phyloP scores from a whole-genome alignment of 1,140 invertebrate genomes.

The Potamilus streckersoni region DNA sequence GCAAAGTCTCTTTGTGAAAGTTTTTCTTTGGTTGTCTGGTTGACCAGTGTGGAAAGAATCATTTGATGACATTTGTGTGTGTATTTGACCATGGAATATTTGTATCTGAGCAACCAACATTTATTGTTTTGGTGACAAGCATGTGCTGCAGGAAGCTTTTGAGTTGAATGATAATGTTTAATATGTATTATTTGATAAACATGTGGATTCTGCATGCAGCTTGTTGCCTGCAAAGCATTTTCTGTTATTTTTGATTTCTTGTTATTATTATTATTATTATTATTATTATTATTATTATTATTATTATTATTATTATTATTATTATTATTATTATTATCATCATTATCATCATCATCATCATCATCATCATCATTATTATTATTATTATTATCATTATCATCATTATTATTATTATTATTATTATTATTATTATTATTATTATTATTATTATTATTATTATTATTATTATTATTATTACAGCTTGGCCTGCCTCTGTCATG shows the following conservation, averaged over 20 bases:
- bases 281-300: neutral
- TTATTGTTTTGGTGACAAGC: too few species aligned
- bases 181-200: neutral
- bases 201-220: too few species aligned
- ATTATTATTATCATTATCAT: constrained; percentile 32
- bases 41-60: too few species aligned
- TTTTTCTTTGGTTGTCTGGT: too few species aligned
- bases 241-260: too few species aligned
- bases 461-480: constrained; percentile 65
- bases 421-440: neutral
- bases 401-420: neutral
- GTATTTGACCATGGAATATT: too few species aligned
- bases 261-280: too few species aligned
- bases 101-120: too few species aligned
- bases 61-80: too few species aligned
- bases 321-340: neutral
- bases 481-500: constrained; percentile 83
- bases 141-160: neutral
- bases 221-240: too few species aligned
- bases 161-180: neutral
- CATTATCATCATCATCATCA: too few species aligned
- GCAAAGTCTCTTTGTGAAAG: too few species aligned
- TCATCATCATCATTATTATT: neutral
- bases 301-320: neutral
- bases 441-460: neutral